Conservation (phyloP, 2,113 vertebrate genomes). For the Coturnix japonica region DNA sequence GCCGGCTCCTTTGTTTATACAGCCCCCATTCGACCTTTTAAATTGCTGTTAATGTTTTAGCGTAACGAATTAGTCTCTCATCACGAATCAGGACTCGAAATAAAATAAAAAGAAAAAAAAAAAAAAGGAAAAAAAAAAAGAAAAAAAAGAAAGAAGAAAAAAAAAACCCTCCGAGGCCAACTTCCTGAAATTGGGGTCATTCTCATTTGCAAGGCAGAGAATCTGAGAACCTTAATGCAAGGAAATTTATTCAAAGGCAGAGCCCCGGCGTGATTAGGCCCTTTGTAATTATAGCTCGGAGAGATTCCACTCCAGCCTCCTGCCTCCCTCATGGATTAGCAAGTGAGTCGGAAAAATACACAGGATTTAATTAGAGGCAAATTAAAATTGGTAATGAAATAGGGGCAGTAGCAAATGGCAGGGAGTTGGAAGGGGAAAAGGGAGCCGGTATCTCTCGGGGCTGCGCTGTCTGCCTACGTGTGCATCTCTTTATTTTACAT, state of each 20-base stretch:
- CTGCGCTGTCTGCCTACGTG: conserved; percentile 74
- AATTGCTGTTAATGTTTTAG: conserved; percentile 99
- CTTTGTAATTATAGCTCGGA: conserved; percentile 98
- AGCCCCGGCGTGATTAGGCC: conserved; percentile 97
- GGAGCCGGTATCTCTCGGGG: conserved; percentile 80
- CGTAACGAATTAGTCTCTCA: conserved; percentile 99
- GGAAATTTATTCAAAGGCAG: conserved; percentile 94
- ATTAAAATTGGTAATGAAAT: conserved; percentile 99
- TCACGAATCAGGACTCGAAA: conserved; percentile 98
- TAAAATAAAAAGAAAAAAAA: conserved; percentile 84
- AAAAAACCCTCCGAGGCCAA: conserved; percentile 90
- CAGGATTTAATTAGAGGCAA: conserved; percentile 99
- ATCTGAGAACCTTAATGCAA: conserved; percentile 88
- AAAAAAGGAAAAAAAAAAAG: conserved; percentile 73
- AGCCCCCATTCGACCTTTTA: conserved; percentile 91
- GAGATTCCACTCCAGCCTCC: conserved; percentile 94
- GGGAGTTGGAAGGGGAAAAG: conserved; percentile 80
- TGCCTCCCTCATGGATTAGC: conserved; percentile 97
- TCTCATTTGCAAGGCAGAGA: conserved; percentile 99
- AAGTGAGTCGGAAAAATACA: conserved; percentile 98
- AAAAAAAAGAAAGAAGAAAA: conserved; percentile 61
- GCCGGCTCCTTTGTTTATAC: conserved; percentile 84
- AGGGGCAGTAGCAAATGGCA: conserved; percentile 96
- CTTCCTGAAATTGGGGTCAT: conserved; percentile 99
- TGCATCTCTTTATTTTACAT: conserved; percentile 78